Evolutionary conservation across 2,113 vertebrate species (phyloP).

Genomic region (Tinamus guttatus): DNA sequence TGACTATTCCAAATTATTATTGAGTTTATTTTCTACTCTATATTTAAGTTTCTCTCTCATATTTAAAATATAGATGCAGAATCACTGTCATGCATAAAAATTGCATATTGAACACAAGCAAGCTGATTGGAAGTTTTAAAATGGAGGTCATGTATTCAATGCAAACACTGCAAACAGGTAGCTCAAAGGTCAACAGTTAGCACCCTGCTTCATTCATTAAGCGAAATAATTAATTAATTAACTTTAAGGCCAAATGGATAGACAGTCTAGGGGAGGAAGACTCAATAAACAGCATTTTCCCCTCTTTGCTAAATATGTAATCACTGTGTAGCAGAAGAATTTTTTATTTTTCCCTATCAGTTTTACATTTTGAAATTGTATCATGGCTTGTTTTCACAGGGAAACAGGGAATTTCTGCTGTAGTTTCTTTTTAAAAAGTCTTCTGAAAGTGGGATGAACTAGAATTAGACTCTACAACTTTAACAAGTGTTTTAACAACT

Average conservation of each 20-base stretch:
- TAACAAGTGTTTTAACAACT: background rate
- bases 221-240: background rate
- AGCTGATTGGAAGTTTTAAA: background rate
- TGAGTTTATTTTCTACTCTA: background rate
- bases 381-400: background rate
- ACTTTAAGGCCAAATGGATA: background rate
- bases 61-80: background rate
- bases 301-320: background rate
- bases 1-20: background rate
- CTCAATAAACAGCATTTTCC: background rate
- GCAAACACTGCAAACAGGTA: background rate
- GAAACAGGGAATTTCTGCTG: background rate
- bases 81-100: background rate
- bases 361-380: background rate
- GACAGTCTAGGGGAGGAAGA: background rate
- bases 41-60: background rate
- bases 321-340: background rate
- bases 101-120: background rate
- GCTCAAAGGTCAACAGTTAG: background rate
- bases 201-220: background rate
- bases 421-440: background rate
- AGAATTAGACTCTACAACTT: background rate
- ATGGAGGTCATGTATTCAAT: background rate
- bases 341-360: background rate
- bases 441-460: background rate